Conservation (phyloP, 2,888 invertebrate genomes). For the Gonocerus acuteangulatus region DNA sequence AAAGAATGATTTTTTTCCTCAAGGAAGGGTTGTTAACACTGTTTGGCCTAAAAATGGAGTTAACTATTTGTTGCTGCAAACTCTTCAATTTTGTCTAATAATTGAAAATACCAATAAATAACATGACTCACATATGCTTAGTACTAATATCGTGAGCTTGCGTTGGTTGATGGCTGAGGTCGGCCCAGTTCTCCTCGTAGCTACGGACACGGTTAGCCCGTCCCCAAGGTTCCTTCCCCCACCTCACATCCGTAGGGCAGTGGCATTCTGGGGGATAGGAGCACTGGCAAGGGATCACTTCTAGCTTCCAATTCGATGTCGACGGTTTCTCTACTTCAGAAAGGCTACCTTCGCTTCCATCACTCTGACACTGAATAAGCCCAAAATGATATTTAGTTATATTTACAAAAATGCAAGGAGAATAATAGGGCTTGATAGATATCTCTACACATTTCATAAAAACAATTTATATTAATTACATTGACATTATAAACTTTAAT, state of each 20-base stretch:
- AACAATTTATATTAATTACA: too few relatives aligned
- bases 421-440: too few relatives aligned
- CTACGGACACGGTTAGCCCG: conserved; percentile 4
- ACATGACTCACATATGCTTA: conserved; percentile 5
- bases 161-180: conserved; percentile 5
- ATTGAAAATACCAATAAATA: too few relatives aligned
- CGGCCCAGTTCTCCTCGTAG: conserved; percentile 18
- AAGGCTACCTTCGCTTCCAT: conserved; percentile 24
- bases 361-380: background rate
- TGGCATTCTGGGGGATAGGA: conserved; percentile 17
- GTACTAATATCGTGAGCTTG: conserved; percentile 5
- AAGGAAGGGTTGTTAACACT: too few relatives aligned
- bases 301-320: conserved; percentile 19
- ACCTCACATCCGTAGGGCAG: conserved; percentile 15
- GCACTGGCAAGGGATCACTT: conserved; percentile 23
- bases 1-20: too few relatives aligned
- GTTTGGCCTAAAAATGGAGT: too few relatives aligned
- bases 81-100: too few relatives aligned
- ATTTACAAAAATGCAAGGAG: too few relatives aligned
- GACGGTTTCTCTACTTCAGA: conserved; percentile 21
- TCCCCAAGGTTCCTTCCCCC: conserved; percentile 12
- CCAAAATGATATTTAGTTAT: too few relatives aligned
- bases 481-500: too few relatives aligned
- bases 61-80: too few relatives aligned
- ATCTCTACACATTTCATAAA: too few relatives aligned